Evolutionary conservation across 2,888 invertebrate species (phyloP), one percentile per base, ranked within the genome.

Genomic region (Ceratothoa steindachneri): DNA sequence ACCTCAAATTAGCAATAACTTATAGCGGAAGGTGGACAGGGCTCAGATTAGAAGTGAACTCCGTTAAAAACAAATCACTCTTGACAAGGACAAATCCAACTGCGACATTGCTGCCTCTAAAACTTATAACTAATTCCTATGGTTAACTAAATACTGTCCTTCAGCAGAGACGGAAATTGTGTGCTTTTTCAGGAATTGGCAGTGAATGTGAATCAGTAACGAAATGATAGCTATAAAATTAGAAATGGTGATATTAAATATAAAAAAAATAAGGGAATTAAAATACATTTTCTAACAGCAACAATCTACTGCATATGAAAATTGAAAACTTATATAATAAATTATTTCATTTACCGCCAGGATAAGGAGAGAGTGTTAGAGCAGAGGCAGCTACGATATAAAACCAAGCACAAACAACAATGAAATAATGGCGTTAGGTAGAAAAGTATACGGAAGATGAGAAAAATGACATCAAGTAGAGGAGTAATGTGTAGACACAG

Each of bases 141-240:
- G 41, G 41, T 60, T n/a, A 60, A 60, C 60, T 60, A 60, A 12
- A 60, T 60, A 60, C 60, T n/a, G 60, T 60, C 27, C 27, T 60
- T 24, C 60, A 22, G 60, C 60, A 60, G n/a, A n/a, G 24, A 15
- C 60, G 60, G 24, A 60, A 60, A 60, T 60, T 60, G 19, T 60
- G 60, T 60, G 60, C 60, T 60, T 60, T 60, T 60, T 60, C 27
- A 60, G 60, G 60, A 60, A 60, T 60, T 60, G 60, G 60, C 60
- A 60, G 60, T 60, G 60, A 60, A 60, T 60, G 60, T 60, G 60
- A 60, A 24, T 24, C 22, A 60, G n/a, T 24, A 9, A 41, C 5
- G 41, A 41, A 41, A 41, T 41, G 41, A 41, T 9, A 41, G 15
- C 5, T 41, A 41, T 41, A 5, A 41, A 5, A 15, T 41, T 41